Evolutionary conservation across 2,888 invertebrate species (phyloP), one percentile per base, ranked within the genome.

Genomic region (Coecobrya sp.): DNA sequence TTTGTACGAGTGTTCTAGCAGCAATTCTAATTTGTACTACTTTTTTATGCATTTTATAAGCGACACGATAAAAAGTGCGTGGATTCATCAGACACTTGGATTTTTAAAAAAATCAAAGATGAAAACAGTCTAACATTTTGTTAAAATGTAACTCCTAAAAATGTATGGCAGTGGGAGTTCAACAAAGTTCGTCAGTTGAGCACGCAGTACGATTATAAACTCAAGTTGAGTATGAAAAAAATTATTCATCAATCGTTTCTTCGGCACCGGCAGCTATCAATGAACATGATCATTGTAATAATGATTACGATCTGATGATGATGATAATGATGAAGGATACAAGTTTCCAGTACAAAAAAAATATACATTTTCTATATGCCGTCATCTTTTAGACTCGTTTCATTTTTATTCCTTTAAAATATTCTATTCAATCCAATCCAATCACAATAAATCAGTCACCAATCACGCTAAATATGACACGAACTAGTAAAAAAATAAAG

Each of bases 401-500:
- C 49, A 55, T 65, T 45, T n/a, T 25, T 27, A 65, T 68, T 65
- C 16, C 36, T 55, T 70, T 73, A 4, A 68, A 70, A 49, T 55
- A 70, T 86, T 73, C 36, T 42, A 81, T 81, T 76, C 52, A 65
- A 89, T 92, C 92, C 79, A 59, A 92, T 89, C 89, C 92, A 92
- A 92, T 92, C 92, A 92, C 70, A 86, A 92, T 92, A 89, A 88
- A 92, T 89, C 92, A 92, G 86, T 92, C 92, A 86, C 27, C 13
- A 16, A 86, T 70, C 70, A 45, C 36, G 76, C 79, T 88, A 88
- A 86, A 79, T 88, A 88, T 88, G 87, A 88, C 87, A 79, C 59
- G 79, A 88, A 42, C 45, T 10, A 49, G 55, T 55, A 68, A 68
- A 85, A 85, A 22, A 42, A 27, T 62, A 11, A 70, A 25, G 76